A percentile compares a stretch with the other conserved stretches of the same genome.
These are phyloP conservation scores for Coleophora deauratella DNA, from an alignment of 2,888 invertebrate genomes.

Conservation along the genomic window DNA sequence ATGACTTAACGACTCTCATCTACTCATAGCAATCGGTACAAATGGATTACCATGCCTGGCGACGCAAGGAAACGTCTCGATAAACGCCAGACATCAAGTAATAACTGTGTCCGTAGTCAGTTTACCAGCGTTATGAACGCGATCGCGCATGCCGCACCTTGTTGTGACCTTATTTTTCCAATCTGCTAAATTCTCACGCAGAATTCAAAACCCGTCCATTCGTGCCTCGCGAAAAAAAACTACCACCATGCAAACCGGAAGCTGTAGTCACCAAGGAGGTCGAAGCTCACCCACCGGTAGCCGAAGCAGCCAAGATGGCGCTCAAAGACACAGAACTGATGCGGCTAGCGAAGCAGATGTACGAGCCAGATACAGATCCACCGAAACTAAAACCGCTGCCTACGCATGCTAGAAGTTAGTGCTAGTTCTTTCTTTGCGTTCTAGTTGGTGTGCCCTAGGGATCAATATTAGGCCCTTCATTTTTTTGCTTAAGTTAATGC, in stretches of 20 bases:
- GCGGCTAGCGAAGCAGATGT: slow-evolving; percentile 51
- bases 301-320: slow-evolving; percentile 35
- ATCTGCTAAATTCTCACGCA: slow-evolving; percentile 13
- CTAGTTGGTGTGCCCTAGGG: too few species aligned
- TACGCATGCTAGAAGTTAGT: slow-evolving; percentile 56
- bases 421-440: slow-evolving; percentile 2
- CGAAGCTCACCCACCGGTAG: slow-evolving; percentile 9
- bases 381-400: slow-evolving; percentile 49
- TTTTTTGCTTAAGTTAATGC: too few species aligned
- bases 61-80: too few species aligned
- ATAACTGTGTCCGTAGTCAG: too few species aligned
- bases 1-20: too few species aligned
- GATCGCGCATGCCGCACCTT: too few species aligned
- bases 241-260: slow-evolving; percentile 24
- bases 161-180: too few species aligned
- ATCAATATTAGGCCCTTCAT: too few species aligned
- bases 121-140: too few species aligned
- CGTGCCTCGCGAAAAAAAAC: slow-evolving; percentile 45
- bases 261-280: slow-evolving; percentile 15
- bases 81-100: too few species aligned
- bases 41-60: too few species aligned
- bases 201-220: slow-evolving; percentile 53
- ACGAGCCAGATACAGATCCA: slow-evolving; percentile 42
- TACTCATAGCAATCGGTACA: too few species aligned
- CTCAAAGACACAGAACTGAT: slow-evolving; percentile 63